Evolutionary conservation across 2,888 invertebrate genomes (phyloP).

Genomic region (Stenoptilia bipunctidactyla): DNA sequence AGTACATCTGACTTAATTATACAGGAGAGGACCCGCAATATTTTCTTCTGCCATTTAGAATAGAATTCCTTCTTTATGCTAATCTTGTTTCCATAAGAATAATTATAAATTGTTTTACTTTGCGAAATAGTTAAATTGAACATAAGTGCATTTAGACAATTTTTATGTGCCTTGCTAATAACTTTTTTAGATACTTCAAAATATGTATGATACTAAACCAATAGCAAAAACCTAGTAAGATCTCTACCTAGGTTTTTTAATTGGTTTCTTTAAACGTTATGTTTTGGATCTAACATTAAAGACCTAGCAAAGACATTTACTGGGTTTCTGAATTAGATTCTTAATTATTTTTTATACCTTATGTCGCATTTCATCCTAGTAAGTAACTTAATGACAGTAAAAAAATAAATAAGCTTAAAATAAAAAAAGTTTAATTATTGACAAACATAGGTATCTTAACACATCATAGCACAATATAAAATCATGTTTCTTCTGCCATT

Average conservation of each 20-base stretch:
- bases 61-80: neutral
- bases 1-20: too few species aligned
- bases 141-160: neutral
- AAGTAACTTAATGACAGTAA: neutral
- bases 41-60: neutral
- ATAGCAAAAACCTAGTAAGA: constrained; percentile 1
- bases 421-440: constrained; percentile 1
- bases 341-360: neutral
- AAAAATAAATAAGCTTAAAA: neutral
- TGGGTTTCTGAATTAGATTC: neutral
- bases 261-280: neutral
- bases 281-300: too few species aligned
- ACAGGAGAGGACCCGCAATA: too few species aligned
- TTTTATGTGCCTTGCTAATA: constrained; percentile 2
- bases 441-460: constrained; percentile 2
- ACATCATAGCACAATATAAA: neutral
- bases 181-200: neutral
- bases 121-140: neutral
- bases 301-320: too few species aligned
- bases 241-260: constrained; percentile 2
- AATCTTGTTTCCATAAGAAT: neutral
- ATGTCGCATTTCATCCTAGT: neutral
- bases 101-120: neutral
- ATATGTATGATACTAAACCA: neutral
- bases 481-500: too few species aligned